phyloP scores from a whole-genome alignment of 1,140 invertebrate genomes.

The Galleria mellonella region DNA sequence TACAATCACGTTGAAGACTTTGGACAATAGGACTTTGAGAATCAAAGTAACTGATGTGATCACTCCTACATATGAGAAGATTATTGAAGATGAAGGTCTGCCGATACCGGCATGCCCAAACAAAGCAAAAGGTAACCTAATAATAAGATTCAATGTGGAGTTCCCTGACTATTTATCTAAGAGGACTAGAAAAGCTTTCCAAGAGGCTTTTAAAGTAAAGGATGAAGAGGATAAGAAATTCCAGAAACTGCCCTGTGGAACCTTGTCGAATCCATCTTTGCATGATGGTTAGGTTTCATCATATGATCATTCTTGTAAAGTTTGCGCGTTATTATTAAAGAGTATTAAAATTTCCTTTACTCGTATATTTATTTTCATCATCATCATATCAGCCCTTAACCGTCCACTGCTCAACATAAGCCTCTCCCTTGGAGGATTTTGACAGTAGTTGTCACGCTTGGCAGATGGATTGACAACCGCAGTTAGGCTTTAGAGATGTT shows the following conservation, averaged over 20 bases:
- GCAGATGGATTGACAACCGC: too few species aligned
- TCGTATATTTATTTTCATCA: too few species aligned
- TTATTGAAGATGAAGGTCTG: constrained; percentile 78
- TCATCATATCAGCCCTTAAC: too few species aligned
- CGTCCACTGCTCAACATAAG: too few species aligned
- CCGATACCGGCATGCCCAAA: constrained; percentile 70
- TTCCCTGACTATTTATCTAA: constrained; percentile 56
- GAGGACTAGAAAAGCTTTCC: constrained; percentile 44
- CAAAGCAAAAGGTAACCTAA: constrained; percentile 55
- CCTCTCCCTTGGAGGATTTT: too few species aligned
- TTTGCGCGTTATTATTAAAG: too few species aligned
- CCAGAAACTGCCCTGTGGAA: constrained; percentile 43
- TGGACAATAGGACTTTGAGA: constrained; percentile 80
- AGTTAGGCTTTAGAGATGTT: too few species aligned
- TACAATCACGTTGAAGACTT: constrained; percentile 77
- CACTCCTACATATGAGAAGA: constrained; percentile 77
- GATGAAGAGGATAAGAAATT: constrained; percentile 50
- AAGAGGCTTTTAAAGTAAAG: constrained; percentile 42
- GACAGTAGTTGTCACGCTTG: too few species aligned
- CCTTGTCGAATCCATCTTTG: constrained; percentile 23
- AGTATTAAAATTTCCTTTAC: too few species aligned
- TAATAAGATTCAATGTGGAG: constrained; percentile 40
- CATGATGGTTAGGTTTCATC: neutral
- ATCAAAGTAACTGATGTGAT: constrained; percentile 82
- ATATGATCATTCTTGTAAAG: too few species aligned